Evolutionary conservation across 2,113 vertebrate genomes (phyloP), one percentile per base, ranked within the genome.

Genomic region (Egretta garzetta): DNA sequence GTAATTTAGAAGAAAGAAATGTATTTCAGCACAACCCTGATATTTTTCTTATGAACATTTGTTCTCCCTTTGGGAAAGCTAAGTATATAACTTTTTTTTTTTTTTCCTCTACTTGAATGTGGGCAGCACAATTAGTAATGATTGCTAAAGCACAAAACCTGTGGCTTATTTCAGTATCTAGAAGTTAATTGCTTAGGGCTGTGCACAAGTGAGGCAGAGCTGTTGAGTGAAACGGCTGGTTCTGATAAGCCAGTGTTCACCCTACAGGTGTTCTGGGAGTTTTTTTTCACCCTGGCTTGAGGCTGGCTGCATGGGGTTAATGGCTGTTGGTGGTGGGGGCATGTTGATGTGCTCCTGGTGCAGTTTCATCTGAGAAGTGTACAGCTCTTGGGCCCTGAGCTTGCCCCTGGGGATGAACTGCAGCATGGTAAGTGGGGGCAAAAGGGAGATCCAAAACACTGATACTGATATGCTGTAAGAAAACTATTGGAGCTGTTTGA

Each of bases 261-360:
- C 8, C 21, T 1, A 0, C 21, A 16, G 52, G 18, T 1, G 53
- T 4, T 62, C 3, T 20, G 1, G 58, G 28, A 27, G 1, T 10
- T n/a, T 2, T 9, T 0, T 2, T 27, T 35, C 3, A 0, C 0
- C 0, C 1, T 6, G 45, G 10, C 1, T 10, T 9, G 16, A 4
- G 45, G 12, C 6, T 56, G 67, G 5, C 3, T 30, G 5, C 0
- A 23, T 0, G 3, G 4, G 18, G 4, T 10, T 16, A 4, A 8
- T 16, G 49, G 2, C 2, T 0, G 0, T 3, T 3, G 2, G 24
- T 8, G 43, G 14, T 8, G 30, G 74, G 4, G 45, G 27, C 5
- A 0, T 0, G 0, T 47, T 8, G 4, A 3, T 1, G 5, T 0
- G 0, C 3, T 56, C 15, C 26, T 75, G 27, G 45, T 12, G 41